Conservation (phyloP, 2,888 invertebrate species). For the Rhamphomyia laevipes region DNA sequence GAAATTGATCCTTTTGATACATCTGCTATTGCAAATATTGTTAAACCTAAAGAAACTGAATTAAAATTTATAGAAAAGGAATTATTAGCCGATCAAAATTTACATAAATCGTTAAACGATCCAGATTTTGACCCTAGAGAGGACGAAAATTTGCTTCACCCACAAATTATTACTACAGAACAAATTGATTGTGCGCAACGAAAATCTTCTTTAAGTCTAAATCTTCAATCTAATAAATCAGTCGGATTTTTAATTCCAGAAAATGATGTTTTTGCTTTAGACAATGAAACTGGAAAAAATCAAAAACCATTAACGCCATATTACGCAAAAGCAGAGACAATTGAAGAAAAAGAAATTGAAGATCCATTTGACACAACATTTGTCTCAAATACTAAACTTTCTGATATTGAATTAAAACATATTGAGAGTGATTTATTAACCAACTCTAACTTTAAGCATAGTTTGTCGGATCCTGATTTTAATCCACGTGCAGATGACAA, state of each 20-base stretch:
- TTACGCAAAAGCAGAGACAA: slow-evolving; percentile 43
- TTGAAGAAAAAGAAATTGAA: slow-evolving; percentile 39
- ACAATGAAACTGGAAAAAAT: slow-evolving; percentile 46
- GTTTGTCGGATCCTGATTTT: slow-evolving; percentile 51
- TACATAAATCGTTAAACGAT: slow-evolving; percentile 49
- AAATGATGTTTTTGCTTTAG: slow-evolving; percentile 45
- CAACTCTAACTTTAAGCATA: slow-evolving; percentile 41
- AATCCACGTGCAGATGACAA: slow-evolving; percentile 39
- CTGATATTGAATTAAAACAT: slow-evolving; percentile 64
- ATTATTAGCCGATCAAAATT: slow-evolving; percentile 45
- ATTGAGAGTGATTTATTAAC: slow-evolving; percentile 58
- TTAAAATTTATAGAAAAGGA: slow-evolving; percentile 68
- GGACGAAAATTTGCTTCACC: slow-evolving; percentile 32
- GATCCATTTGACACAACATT: slow-evolving; percentile 87
- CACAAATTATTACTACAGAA: slow-evolving; percentile 5
- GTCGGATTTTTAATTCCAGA: slow-evolving; percentile 51
- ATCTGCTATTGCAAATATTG: slow-evolving; percentile 56
- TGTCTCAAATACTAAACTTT: slow-evolving; percentile 60
- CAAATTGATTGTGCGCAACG: slow-evolving; percentile 37
- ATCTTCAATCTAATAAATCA: slow-evolving; percentile 42
- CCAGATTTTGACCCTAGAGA: slow-evolving; percentile 75
- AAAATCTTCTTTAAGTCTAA: slow-evolving; percentile 49
- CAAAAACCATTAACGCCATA: slow-evolving; percentile 71
- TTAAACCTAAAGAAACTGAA: slow-evolving; percentile 66
- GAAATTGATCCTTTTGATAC: slow-evolving; percentile 81